Conservation (phyloP, 1,140 invertebrate species). For the Drosophila asahinai region DNA sequence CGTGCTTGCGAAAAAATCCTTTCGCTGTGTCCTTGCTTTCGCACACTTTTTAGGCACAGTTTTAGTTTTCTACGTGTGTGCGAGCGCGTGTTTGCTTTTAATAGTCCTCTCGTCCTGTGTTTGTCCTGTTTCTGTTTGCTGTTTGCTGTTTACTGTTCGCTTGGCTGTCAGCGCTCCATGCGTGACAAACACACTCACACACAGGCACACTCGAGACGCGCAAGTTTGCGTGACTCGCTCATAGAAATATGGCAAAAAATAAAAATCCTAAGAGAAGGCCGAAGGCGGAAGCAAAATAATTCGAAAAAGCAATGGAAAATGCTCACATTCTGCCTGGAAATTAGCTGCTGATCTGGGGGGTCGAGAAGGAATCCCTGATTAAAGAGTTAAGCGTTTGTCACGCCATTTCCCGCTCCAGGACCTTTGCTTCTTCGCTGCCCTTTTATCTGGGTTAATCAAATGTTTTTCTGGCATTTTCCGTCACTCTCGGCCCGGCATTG, state of each 20-base stretch:
- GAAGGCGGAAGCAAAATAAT: constrained; percentile 30
- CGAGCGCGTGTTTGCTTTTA: constrained; percentile 64
- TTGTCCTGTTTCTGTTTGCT: constrained; percentile 13
- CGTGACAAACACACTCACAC: constrained; percentile 70
- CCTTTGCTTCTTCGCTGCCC: constrained; percentile 15
- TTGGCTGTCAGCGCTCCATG: constrained; percentile 79
- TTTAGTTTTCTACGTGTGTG: constrained; percentile 69
- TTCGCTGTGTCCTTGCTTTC: constrained; percentile 71
- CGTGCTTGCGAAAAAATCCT: constrained; percentile 63
- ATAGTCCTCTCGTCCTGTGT: constrained; percentile 56
- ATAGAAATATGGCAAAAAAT: constrained; percentile 57
- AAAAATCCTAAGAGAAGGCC: constrained; percentile 1
- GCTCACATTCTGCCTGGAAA: constrained; percentile 60
- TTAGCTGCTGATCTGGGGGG: constrained; percentile 37
- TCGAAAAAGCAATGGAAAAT: constrained; percentile 42
- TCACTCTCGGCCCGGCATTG: constrained; percentile 21
- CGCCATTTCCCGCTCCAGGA: constrained; percentile 46
- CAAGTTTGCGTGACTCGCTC: constrained; percentile 67
- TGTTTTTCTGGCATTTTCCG: constrained; percentile 53
- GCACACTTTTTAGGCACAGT: constrained; percentile 70
- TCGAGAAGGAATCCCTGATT: constrained; percentile 60
- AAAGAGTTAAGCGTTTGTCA: constrained; percentile 80
- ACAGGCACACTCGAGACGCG: constrained; percentile 41
- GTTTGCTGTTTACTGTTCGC: constrained; percentile 67
- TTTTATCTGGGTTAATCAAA: constrained; percentile 62